Conservation (phyloP, 2,888 invertebrate genomes). For the Hesperia comma region DNA sequence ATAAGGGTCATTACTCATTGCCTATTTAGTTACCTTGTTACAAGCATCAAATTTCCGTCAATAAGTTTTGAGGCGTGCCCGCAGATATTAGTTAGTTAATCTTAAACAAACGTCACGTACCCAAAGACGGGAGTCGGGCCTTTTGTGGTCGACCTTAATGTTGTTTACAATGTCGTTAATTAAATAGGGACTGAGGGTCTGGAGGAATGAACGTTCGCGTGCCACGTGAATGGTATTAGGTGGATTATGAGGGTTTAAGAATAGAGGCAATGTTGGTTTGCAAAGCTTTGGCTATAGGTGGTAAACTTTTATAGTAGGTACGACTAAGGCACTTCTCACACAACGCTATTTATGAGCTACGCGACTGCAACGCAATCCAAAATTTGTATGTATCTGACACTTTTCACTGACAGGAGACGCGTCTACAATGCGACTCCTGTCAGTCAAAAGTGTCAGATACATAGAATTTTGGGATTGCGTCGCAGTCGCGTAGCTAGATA, state of each 20-base stretch:
- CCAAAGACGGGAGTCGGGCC: slow-evolving; percentile 41
- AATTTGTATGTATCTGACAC: no score
- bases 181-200: slow-evolving; percentile 56
- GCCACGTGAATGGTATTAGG: slow-evolving; percentile 33
- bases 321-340: no score
- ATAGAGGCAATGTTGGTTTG: slow-evolving; percentile 31
- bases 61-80: slow-evolving; percentile 18
- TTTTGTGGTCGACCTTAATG: slow-evolving; percentile 65
- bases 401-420: no score
- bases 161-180: slow-evolving; percentile 70
- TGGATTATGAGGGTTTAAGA: slow-evolving; percentile 35
- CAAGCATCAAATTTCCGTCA: slow-evolving; percentile 3
- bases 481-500: no score
- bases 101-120: slow-evolving; percentile 35
- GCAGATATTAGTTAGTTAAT: slow-evolving; percentile 36
- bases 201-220: slow-evolving; percentile 28
- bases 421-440: no score
- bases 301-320: slow-evolving; percentile 3
- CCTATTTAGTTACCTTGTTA: not conserved
- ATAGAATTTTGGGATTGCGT: no score
- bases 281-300: not conserved
- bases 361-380: no score
- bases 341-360: no score
- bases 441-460: no score
- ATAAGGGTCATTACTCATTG: not conserved